phyloP scores from a whole-genome alignment of 2,113 vertebrate species.

The Sminthopsis crassicaudata region DNA sequence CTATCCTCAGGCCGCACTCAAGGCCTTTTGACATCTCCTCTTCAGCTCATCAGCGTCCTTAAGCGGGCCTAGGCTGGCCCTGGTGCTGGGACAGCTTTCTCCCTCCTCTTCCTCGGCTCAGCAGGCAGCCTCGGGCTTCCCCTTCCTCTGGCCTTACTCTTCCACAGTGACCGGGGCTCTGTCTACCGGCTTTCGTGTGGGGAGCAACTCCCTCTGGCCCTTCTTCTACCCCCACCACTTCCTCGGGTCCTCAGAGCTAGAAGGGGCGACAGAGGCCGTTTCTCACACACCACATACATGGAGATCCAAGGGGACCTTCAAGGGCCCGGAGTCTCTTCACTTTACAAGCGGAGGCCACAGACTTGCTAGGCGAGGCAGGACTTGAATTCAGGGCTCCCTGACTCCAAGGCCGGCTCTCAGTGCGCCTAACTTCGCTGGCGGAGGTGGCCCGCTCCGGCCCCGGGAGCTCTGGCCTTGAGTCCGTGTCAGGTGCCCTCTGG shows the following conservation, averaged over 20 bases:
- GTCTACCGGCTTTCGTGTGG: background rate
- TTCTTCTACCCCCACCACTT: background rate
- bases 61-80: no score
- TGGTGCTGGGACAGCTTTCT: background rate
- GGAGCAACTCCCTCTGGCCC: no score
- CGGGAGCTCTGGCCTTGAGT: no score
- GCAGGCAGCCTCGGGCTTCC: background rate
- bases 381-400: background rate
- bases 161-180: background rate
- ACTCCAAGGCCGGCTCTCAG: background rate
- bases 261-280: background rate
- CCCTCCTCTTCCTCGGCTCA: background rate
- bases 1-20: background rate
- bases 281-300: background rate
- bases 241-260: background rate
- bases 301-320: background rate
- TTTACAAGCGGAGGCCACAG: background rate
- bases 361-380: no score
- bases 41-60: background rate
- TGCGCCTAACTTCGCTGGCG: no score
- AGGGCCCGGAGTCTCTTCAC: background rate
- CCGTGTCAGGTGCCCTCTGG: no score
- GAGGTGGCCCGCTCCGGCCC: no score
- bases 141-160: conserved; percentile 1
- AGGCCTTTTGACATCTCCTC: background rate